These are phyloP conservation scores for Endomychus coccineus DNA, from an alignment of 2,888 invertebrate species.

Conservation along the genomic window DNA sequence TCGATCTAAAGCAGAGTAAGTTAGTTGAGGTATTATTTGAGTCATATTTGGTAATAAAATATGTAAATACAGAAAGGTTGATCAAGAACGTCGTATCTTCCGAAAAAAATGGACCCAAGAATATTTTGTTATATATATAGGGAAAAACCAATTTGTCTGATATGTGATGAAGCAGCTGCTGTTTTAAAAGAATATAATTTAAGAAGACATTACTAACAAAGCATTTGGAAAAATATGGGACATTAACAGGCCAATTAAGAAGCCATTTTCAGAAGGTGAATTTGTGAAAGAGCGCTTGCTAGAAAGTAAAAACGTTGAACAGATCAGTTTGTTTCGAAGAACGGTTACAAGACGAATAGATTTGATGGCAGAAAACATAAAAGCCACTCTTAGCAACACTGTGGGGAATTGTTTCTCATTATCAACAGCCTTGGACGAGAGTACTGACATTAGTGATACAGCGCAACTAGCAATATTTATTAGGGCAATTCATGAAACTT, in stretches of 20 bases:
- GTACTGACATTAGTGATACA: slow-evolving; percentile 17
- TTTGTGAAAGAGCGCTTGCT: slow-evolving; percentile 12
- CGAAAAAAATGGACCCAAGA: slow-evolving; percentile 18
- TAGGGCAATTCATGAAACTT: too few species aligned
- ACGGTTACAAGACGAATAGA: slow-evolving; percentile 16
- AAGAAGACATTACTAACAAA: slow-evolving; percentile 16
- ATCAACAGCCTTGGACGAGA: too few species aligned
- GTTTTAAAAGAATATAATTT: slow-evolving; percentile 20
- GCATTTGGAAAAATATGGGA: slow-evolving; percentile 10
- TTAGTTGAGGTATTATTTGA: too few species aligned
- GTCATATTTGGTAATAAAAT: too few species aligned
- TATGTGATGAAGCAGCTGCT: slow-evolving; percentile 18
- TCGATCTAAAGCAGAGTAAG: too few species aligned
- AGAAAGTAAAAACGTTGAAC: slow-evolving; percentile 15
- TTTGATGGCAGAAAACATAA: slow-evolving; percentile 16
- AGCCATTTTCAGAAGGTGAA: slow-evolving; percentile 15
- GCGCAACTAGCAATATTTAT: slow-evolving; percentile 14
- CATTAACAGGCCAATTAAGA: slow-evolving; percentile 13
- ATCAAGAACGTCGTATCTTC: slow-evolving; percentile 15
- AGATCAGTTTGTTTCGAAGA: slow-evolving; percentile 16
- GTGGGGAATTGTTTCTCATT: slow-evolving; percentile 13
- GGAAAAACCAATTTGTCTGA: slow-evolving; percentile 19
- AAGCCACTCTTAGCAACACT: slow-evolving; percentile 10
- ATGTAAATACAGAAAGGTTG: slow-evolving; percentile 23
- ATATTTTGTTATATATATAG: slow-evolving; percentile 25